phyloP scores from a whole-genome alignment of 2,888 invertebrate genomes.

The Allophyes oxyacanthae region DNA sequence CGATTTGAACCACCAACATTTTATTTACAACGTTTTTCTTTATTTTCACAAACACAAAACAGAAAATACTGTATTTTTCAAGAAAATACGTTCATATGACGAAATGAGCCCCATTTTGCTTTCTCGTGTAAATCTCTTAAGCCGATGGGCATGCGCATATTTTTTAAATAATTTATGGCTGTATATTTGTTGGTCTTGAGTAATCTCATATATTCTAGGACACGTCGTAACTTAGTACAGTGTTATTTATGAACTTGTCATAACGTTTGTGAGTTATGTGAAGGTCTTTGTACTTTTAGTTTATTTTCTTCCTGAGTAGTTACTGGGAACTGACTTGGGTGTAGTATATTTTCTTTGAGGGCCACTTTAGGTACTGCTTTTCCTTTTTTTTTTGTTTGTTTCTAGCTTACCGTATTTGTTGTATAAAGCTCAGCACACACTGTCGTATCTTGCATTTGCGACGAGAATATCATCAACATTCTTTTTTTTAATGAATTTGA shows the following conservation, averaged over 20 bases:
- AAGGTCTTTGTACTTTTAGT: constrained; percentile 35
- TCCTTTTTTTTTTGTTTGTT: too few species aligned
- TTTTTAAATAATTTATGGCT: constrained; percentile 64
- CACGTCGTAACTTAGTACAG: constrained; percentile 42
- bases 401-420: too few species aligned
- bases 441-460: too few species aligned
- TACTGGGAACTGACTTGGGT: constrained; percentile 9
- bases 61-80: constrained; percentile 33
- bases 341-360: constrained; percentile 14
- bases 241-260: constrained; percentile 57
- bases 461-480: too few species aligned
- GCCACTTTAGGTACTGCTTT: neutral
- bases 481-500: too few species aligned
- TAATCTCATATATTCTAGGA: constrained; percentile 57
- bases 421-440: too few species aligned
- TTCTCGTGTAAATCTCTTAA: constrained; percentile 62
- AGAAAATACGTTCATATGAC: constrained; percentile 28
- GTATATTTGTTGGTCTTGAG: constrained; percentile 53
- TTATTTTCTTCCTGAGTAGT: constrained; percentile 33
- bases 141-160: constrained; percentile 57
- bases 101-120: constrained; percentile 50
- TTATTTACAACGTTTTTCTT: constrained; percentile 38
- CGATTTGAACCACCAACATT: constrained; percentile 39
- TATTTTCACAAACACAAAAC: constrained; percentile 33
- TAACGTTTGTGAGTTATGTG: constrained; percentile 44